Conservation (phyloP, 2,113 vertebrate genomes). For the Hiodon alosoides region DNA sequence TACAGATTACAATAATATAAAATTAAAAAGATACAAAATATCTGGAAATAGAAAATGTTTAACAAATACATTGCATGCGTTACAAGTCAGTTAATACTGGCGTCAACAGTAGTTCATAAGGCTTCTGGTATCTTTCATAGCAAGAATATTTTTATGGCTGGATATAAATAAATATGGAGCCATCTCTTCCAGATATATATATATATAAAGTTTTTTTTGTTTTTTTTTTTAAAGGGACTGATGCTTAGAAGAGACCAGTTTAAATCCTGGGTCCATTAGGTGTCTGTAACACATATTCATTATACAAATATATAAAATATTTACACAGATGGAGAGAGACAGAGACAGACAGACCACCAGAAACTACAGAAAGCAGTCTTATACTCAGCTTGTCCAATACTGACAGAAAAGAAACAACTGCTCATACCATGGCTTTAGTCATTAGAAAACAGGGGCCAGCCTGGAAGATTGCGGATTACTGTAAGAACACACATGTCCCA, state of each 20-base stretch:
- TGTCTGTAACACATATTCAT: background rate
- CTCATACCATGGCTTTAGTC: background rate
- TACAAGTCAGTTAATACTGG: conserved; percentile 18
- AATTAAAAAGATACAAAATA: conserved; percentile 12
- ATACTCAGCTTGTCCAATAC: conserved; percentile 6
- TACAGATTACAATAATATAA: conserved; percentile 3
- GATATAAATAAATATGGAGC: conserved; percentile 17
- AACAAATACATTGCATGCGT: background rate
- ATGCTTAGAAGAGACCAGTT: background rate
- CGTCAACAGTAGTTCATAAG: conserved; percentile 4
- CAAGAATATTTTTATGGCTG: conserved; percentile 2
- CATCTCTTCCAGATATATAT: background rate
- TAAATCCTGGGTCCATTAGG: background rate
- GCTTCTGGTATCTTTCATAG: conserved; percentile 9
- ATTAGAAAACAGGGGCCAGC: background rate
- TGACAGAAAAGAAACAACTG: background rate
- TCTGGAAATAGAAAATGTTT: conserved; percentile 8
- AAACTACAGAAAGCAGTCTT: background rate
- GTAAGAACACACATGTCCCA: background rate
- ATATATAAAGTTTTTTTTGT: no score
- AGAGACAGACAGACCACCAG: background rate
- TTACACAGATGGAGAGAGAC: background rate
- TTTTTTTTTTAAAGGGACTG: background rate
- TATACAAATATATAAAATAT: background rate
- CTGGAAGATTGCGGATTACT: background rate